These are phyloP conservation scores for Hydrotaea cyrtoneurina DNA, from an alignment of 2,888 invertebrate species.

Conservation along the genomic window DNA sequence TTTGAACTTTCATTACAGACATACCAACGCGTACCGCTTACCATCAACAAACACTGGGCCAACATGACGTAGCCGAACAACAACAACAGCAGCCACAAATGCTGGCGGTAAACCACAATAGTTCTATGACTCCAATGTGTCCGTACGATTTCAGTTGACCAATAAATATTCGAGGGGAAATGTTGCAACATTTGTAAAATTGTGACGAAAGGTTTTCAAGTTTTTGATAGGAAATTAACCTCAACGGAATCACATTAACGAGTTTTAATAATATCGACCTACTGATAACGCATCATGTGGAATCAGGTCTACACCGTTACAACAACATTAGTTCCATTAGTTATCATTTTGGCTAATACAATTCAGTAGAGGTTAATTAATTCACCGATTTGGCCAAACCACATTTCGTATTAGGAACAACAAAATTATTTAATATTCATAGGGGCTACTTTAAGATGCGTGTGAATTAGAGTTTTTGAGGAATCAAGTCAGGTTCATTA, in stretches of 20 bases:
- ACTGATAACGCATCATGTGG: background rate
- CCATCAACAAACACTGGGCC: background rate
- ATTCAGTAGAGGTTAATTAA: background rate
- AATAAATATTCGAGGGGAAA: too few relatives aligned
- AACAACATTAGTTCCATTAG: background rate
- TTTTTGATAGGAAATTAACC: background rate
- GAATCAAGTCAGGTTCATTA: too few relatives aligned
- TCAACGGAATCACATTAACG: background rate
- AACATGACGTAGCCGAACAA: background rate
- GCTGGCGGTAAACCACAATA: constrained; percentile 14
- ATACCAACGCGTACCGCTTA: background rate
- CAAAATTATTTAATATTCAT: constrained; percentile 35
- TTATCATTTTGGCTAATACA: background rate
- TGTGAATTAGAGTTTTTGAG: background rate
- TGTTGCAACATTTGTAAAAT: background rate
- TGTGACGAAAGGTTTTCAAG: constrained; percentile 2
- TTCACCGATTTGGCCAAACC: background rate
- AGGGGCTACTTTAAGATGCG: background rate
- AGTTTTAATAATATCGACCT: constrained; percentile 8
- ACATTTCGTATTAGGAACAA: background rate
- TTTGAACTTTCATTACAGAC: constrained; percentile 54
- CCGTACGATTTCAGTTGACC: background rate
- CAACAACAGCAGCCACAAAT: background rate
- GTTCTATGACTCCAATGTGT: background rate
- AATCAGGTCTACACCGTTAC: too few relatives aligned